A percentile compares a stretch with the other conserved stretches of the same genome.
Evolutionary conservation across 2,888 invertebrate genomes (phyloP).

Genomic region (Teleiodes luculella): DNA sequence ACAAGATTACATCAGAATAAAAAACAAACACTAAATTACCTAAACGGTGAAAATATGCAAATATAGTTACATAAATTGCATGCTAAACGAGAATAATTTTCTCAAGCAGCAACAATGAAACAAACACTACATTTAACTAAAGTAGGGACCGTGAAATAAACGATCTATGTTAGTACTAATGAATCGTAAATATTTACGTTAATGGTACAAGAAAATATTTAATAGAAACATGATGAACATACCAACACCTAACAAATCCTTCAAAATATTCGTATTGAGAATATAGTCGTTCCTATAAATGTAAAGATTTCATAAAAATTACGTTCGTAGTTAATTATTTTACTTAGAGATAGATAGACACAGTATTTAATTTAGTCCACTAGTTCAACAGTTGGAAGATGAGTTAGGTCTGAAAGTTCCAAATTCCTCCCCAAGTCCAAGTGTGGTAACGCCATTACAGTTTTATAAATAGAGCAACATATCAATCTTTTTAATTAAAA

Average conservation of each 20-base stretch:
- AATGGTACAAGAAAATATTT: too few relatives aligned
- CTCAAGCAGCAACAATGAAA: not conserved
- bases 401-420: too few relatives aligned
- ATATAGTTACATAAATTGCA: not conserved
- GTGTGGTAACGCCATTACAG: not conserved
- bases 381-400: too few relatives aligned
- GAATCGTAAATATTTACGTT: not conserved
- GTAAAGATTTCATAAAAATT: too few relatives aligned
- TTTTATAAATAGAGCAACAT: not conserved
- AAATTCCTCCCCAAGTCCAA: too few relatives aligned
- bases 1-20: conserved; percentile 3
- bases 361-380: too few relatives aligned
- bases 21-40: not conserved
- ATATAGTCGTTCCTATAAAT: too few relatives aligned
- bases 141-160: conserved; percentile 45
- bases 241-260: too few relatives aligned
- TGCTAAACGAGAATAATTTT: not conserved
- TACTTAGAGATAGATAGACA: too few relatives aligned
- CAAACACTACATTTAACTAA: conserved; percentile 23
- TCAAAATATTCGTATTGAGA: too few relatives aligned
- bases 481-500: conserved; percentile 52
- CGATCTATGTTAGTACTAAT: conserved; percentile 29
- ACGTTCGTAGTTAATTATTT: too few relatives aligned
- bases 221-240: too few relatives aligned
- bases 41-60: conserved; percentile 1